Evolutionary conservation across 2,797 vertebrate species (phyloP).

Genomic region (Linurgus olivaceus): DNA sequence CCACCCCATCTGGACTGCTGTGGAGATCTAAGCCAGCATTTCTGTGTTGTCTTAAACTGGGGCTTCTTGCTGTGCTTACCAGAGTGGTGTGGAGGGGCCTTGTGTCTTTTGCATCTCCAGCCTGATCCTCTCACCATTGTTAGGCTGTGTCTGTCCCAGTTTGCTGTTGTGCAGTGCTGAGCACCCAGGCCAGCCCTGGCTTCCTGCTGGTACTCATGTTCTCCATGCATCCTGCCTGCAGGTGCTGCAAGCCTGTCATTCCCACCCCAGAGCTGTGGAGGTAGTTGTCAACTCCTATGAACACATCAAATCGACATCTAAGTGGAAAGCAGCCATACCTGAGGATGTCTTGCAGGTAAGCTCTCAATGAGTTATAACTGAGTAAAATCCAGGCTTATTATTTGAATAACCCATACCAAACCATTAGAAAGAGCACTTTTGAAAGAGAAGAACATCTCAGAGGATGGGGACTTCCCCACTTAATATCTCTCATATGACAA

Average conservation of each 20-base stretch:
- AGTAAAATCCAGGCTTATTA: neutral
- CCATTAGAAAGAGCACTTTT: neutral
- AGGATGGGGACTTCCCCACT: neutral
- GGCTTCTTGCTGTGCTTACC: neutral
- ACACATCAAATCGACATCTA: conserved; percentile 81
- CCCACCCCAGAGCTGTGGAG: conserved; percentile 86
- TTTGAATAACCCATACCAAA: neutral
- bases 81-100: neutral
- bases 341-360: conserved; percentile 85
- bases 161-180: neutral
- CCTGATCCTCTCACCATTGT: accelerated
- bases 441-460: neutral
- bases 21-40: neutral
- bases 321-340: conserved; percentile 89
- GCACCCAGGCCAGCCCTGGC: neutral
- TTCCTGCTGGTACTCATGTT: neutral
- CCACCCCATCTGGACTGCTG: neutral
- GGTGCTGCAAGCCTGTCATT: conserved; percentile 89
- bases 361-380: neutral
- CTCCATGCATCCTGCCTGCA: conserved; percentile 45
- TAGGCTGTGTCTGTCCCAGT: neutral
- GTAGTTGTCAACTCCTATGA: conserved; percentile 89
- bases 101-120: neutral
- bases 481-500: neutral
- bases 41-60: neutral